Percentiles rank a stretch among this genome's conserved stretches.
Evolutionary conservation across 2,797 vertebrate genomes (phyloP).

Genomic region (Microtus obscurus): DNA sequence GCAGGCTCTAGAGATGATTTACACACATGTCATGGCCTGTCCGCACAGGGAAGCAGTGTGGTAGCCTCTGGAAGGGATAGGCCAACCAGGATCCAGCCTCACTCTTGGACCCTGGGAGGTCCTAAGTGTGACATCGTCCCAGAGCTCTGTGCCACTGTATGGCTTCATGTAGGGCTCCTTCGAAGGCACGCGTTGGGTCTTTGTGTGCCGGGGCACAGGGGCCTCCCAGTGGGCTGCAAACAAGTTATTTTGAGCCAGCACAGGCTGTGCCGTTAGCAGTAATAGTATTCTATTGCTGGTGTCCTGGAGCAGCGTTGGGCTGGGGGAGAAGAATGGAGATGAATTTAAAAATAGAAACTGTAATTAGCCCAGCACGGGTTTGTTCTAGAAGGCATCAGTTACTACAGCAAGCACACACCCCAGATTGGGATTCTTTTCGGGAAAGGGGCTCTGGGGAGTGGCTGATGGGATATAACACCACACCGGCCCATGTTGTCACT

Average conservation of each 20-base stretch:
- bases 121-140: neutral
- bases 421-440: neutral
- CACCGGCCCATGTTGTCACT: accelerated
- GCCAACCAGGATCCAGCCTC: neutral
- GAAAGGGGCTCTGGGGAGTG: neutral
- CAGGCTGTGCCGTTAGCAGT: conserved; percentile 23
- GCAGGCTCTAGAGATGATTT: neutral
- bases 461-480: neutral
- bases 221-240: neutral
- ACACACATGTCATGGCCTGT: too few species aligned
- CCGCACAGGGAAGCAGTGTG: neutral
- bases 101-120: neutral
- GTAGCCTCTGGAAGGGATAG: neutral
- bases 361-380: conserved; percentile 64
- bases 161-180: neutral
- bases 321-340: conserved; percentile 33
- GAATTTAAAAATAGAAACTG: conserved; percentile 77
- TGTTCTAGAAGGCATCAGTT: conserved; percentile 63
- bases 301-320: conserved; percentile 46
- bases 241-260: conserved; percentile 49
- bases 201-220: neutral
- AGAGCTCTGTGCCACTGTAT: too few species aligned
- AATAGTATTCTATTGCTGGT: conserved; percentile 49
- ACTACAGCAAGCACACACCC: conserved; percentile 57
- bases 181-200: neutral